A percentile compares a stretch with the other conserved stretches of the same genome.
Evolutionary conservation across 1,140 invertebrate genomes (phyloP).

Genomic region (Battus philenor): DNA sequence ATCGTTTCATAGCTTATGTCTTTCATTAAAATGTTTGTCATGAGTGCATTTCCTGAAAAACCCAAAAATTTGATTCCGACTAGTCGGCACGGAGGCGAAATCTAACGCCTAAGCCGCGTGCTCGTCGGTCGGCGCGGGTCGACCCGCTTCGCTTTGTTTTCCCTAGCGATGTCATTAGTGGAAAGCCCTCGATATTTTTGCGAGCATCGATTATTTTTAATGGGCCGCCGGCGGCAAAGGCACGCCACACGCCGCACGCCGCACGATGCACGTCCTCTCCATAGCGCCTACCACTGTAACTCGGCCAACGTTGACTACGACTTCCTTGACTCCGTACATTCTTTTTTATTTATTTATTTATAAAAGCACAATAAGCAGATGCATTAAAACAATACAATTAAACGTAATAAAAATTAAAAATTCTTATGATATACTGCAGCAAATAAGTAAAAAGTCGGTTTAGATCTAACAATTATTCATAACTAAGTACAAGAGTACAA

Average conservation of each 20-base stretch:
- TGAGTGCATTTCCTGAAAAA: not conserved
- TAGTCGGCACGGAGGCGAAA: not conserved
- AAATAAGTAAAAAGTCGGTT: too few species aligned
- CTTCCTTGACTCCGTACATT: not conserved
- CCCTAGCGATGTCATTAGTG: slow-evolving; percentile 68
- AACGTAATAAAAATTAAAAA: not conserved
- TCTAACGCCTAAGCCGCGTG: slow-evolving; percentile 1
- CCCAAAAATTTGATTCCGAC: not conserved
- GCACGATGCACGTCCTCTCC: slow-evolving; percentile 34
- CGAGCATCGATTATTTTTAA: slow-evolving; percentile 72
- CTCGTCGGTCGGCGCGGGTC: slow-evolving; percentile 26
- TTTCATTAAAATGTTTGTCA: not conserved
- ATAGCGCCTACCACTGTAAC: slow-evolving; percentile 32
- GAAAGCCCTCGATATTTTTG: slow-evolving; percentile 68
- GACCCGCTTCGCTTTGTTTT: slow-evolving; percentile 64
- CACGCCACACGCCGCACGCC: slow-evolving; percentile 40
- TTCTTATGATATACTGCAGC: not conserved
- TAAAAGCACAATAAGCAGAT: too few species aligned
- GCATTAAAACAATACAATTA: too few species aligned
- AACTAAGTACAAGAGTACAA: too few species aligned
- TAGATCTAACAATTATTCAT: too few species aligned
- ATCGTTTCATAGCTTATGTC: too few species aligned
- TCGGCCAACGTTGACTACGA: slow-evolving; percentile 22
- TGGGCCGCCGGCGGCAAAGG: slow-evolving; percentile 52
- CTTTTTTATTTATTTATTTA: too few species aligned